A percentile compares a stretch with the other conserved stretches of the same genome.
Conservation (phyloP, 2,888 invertebrate genomes). For the Reticulitermes lucifugus region DNA sequence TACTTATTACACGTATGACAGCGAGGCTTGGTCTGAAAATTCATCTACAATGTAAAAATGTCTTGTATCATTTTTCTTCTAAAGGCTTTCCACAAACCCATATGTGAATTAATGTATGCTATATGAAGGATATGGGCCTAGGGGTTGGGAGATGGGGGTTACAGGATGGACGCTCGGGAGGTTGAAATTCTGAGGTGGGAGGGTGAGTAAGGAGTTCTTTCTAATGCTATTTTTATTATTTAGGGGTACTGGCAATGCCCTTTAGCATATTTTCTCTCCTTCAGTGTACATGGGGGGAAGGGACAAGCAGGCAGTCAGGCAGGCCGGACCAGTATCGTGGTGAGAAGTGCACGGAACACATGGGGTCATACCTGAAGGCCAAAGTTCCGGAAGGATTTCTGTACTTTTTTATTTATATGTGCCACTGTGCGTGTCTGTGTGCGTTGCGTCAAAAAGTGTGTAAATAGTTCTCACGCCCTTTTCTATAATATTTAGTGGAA, state of each 20-base stretch:
- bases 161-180: slow-evolving; percentile 23
- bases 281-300: background rate
- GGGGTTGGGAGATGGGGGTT: slow-evolving; percentile 3
- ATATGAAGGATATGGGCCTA: slow-evolving; percentile 10
- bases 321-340: slow-evolving; percentile 23
- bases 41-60: too few relatives aligned
- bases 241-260: slow-evolving; percentile 17
- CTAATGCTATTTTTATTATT: slow-evolving; percentile 10
- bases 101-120: slow-evolving; percentile 35
- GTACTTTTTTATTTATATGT: background rate
- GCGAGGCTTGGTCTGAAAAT: too few relatives aligned
- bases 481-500: background rate
- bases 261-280: slow-evolving; percentile 7
- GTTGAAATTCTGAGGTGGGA: slow-evolving; percentile 5
- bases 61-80: slow-evolving; percentile 7
- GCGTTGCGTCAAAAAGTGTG: background rate
- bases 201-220: slow-evolving; percentile 9
- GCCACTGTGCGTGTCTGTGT: background rate
- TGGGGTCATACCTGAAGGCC: slow-evolving; percentile 33
- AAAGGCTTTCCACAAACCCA: background rate
- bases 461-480: slow-evolving; percentile 22
- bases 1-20: too few relatives aligned
- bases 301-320: background rate
- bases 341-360: background rate
- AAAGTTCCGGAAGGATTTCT: background rate